Evolutionary conservation across 2,888 invertebrate species (phyloP).

Genomic region (Siphlonurus alternatus): DNA sequence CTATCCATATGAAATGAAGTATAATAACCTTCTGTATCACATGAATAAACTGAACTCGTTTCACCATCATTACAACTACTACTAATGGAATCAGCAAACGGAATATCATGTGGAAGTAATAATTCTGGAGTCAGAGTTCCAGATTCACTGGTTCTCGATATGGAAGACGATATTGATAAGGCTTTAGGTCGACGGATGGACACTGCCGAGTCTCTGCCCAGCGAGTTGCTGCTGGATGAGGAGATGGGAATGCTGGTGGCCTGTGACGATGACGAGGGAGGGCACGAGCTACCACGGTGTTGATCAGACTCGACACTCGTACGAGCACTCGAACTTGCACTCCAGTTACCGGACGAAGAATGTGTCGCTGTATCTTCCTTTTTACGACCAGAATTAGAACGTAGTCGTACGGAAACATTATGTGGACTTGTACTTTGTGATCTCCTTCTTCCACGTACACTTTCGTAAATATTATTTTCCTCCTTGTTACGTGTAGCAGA

Average conservation of each 20-base stretch:
- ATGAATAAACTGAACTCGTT: constrained; percentile 81
- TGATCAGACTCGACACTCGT: constrained; percentile 75
- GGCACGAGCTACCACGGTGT: constrained; percentile 3
- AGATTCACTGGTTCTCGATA: constrained; percentile 12
- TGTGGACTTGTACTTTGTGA: constrained; percentile 18
- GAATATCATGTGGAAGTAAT: constrained; percentile 40
- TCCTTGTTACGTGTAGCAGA: constrained; percentile 19
- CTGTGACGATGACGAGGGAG: neutral
- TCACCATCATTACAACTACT: constrained; percentile 43
- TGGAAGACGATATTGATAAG: neutral
- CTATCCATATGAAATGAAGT: constrained; percentile 96
- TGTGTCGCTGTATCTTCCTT: constrained; percentile 59
- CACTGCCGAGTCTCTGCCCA: neutral
- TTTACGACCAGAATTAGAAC: constrained; percentile 20
- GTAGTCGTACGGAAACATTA: neutral
- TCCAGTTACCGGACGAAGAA: constrained; percentile 90
- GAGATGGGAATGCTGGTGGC: neutral
- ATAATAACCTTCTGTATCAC: constrained; percentile 95
- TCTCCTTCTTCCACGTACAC: constrained; percentile 60
- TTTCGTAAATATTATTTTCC: constrained; percentile 47
- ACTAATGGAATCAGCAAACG: constrained; percentile 29
- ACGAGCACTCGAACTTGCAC: constrained; percentile 75
- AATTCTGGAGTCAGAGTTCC: constrained; percentile 71
- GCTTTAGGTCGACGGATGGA: neutral
- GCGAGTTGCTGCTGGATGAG: neutral